Evolutionary conservation across 1,140 invertebrate genomes (phyloP), one percentile per base, ranked within the genome.

Genomic region (Maconellicoccus hirsutus): DNA sequence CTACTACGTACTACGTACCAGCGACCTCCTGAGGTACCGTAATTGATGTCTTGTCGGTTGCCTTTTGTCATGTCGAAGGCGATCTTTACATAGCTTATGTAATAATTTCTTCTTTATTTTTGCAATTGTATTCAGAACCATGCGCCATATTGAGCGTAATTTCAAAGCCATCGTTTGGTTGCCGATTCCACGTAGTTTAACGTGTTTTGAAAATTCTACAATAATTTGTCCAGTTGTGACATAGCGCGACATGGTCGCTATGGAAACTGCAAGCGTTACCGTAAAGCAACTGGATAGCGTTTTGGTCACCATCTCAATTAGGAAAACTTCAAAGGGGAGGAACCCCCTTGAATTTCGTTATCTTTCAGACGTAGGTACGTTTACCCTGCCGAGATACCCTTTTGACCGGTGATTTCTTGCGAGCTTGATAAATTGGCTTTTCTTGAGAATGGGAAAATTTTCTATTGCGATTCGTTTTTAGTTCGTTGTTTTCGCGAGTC

Each of bases 241-340:
- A 66, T 25, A 25, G 22, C 22, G 8, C 42, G 61, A 12, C 10
- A 66, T 66, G 19, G 61, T 66, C 61, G 25, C 61, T 16, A 66
- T 66, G 61, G 61, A 23, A 66, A 66, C 61, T 66, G 61, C 25
- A 66, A 66, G 61, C 22, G 61, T 22, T 26, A 14, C 10, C 10
- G 10, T 66, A 66, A 66, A 23, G 61, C 21, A 66, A 66, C 61
- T 66, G 21, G 25, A 66, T 66, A 66, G 6, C 22, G 61, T 66
- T 66, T 66, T 66, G 61, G 61, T 66, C 22, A 66, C 61, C 61
- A 22, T 66, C 61, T 66, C 61, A 66, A 66, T 66, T 66, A 66
- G 61, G 61, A 23, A 25, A 66, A 66, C 61, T 66, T 66, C 61
- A 25, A 66, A 26, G 22, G 21, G 21, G 61, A 19, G 59, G 21